phyloP scores from a whole-genome alignment of 2,113 vertebrate genomes.

The Carettochelys insculpta region DNA sequence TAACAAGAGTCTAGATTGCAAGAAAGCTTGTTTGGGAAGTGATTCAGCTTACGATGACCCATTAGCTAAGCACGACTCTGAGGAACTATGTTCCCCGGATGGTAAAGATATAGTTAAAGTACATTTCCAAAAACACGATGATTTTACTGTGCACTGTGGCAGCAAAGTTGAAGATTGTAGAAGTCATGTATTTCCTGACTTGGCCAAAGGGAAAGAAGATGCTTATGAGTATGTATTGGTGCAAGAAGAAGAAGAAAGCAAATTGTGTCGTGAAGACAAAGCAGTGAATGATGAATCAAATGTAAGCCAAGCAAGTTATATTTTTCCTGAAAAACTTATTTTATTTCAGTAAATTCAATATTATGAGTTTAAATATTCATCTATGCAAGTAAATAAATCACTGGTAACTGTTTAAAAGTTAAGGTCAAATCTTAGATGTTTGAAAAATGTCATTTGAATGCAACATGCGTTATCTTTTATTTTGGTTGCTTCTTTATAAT shows the following conservation, averaged over 20 bases:
- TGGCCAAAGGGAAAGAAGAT: background rate
- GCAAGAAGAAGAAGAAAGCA: constrained; percentile 69
- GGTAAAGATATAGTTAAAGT: background rate
- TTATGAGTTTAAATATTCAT: background rate
- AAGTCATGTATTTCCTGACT: background rate
- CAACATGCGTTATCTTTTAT: background rate
- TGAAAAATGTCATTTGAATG: rapidly evolving
- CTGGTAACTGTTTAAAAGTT: background rate
- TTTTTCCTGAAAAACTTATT: background rate
- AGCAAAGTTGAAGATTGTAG: constrained; percentile 9
- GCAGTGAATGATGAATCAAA: constrained; percentile 8
- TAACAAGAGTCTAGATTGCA: background rate
- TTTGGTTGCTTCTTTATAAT: background rate
- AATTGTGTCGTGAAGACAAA: constrained; percentile 3
- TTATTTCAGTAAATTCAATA: background rate
- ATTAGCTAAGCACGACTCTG: background rate
- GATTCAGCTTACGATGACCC: background rate
- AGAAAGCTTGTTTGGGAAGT: constrained; percentile 45
- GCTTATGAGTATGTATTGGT: constrained; percentile 79
- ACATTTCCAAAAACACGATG: constrained; percentile 21
- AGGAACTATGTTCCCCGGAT: background rate
- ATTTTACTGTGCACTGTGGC: constrained; percentile 2
- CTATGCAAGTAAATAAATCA: background rate
- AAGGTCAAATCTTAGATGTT: background rate
- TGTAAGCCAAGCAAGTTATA: constrained; percentile 23